phyloP scores from a whole-genome alignment of 2,113 vertebrate genomes.

The Syngnathus scovelli region DNA sequence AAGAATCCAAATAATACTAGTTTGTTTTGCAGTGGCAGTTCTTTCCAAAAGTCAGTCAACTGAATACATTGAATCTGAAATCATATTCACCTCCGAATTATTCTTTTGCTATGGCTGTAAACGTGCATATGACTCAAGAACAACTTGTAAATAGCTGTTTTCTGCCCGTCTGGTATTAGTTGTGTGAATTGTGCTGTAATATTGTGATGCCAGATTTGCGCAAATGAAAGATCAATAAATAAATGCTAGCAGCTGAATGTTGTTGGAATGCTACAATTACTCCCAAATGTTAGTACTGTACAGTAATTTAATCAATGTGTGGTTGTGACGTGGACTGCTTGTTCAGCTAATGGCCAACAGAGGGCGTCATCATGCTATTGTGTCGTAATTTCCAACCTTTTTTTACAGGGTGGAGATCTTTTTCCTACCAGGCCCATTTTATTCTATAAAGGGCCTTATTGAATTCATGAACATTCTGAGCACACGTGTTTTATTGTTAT shows the following conservation, averaged over 20 bases:
- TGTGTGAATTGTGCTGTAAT: slow-evolving; percentile 68
- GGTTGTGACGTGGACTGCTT: slow-evolving; percentile 5
- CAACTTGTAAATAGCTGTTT: slow-evolving; percentile 56
- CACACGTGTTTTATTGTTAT: neutral
- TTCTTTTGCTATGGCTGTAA: slow-evolving; percentile 50
- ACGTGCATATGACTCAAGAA: slow-evolving; percentile 29
- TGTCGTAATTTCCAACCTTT: neutral
- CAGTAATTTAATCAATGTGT: slow-evolving; percentile 12
- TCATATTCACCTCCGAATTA: slow-evolving; percentile 7
- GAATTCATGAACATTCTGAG: neutral
- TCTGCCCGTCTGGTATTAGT: slow-evolving; percentile 51
- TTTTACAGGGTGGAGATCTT: neutral
- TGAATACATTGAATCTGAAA: slow-evolving; percentile 39
- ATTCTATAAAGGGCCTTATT: neutral
- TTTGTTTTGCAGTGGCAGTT: slow-evolving; percentile 19
- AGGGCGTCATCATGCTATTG: slow-evolving; percentile 28
- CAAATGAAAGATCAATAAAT: slow-evolving; percentile 59
- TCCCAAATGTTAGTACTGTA: neutral
- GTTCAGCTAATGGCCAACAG: slow-evolving; percentile 38
- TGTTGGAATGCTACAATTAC: slow-evolving; percentile 5
- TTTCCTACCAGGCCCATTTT: neutral
- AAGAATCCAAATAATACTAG: slow-evolving; percentile 30
- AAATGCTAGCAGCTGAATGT: slow-evolving; percentile 27
- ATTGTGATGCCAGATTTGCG: slow-evolving; percentile 61
- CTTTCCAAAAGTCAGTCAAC: slow-evolving; percentile 9